These are phyloP conservation scores for Adineta ricciae DNA, from an alignment of 2,888 invertebrate genomes.

Conservation along the genomic window DNA sequence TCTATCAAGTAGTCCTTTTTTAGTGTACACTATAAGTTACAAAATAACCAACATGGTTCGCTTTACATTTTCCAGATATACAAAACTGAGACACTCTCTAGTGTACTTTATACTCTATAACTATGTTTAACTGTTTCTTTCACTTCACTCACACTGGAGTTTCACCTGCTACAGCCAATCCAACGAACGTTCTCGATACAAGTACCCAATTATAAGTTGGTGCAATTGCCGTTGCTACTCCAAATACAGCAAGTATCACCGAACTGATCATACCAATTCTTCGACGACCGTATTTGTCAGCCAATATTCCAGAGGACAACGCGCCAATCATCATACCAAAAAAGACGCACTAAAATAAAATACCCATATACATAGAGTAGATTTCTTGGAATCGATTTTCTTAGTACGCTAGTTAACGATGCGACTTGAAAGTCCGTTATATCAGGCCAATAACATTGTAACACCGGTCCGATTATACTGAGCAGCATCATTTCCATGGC, in stretches of 20 bases:
- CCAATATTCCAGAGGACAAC: conserved; percentile 86
- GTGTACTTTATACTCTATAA: too few species aligned
- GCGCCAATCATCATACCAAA: conserved; percentile 93
- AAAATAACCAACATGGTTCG: too few species aligned
- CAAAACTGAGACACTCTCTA: too few species aligned
- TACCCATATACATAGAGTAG: conserved; percentile 32
- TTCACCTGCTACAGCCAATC: conserved; percentile 88
- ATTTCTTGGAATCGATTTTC: not conserved
- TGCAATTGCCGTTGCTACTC: conserved; percentile 74
- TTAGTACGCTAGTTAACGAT: conserved; percentile 69
- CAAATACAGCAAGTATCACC: conserved; percentile 78
- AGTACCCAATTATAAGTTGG: conserved; percentile 82
- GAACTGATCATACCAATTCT: conserved; percentile 75
- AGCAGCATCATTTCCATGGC: conserved; percentile 96
- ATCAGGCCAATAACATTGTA: conserved; percentile 80
- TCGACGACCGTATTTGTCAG: conserved; percentile 81
- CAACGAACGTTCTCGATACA: conserved; percentile 77
- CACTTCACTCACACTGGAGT: conserved; percentile 58
- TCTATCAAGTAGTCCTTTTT: too few species aligned
- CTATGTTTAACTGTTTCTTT: too few species aligned
- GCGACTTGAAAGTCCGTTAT: conserved; percentile 82
- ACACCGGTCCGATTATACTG: conserved; percentile 78
- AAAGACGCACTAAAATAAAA: conserved; percentile 61
- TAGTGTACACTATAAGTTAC: too few species aligned
- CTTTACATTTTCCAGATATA: too few species aligned